These are phyloP conservation scores for Drosophila baimaii DNA, from an alignment of 1,140 invertebrate genomes.

Conservation along the genomic window DNA sequence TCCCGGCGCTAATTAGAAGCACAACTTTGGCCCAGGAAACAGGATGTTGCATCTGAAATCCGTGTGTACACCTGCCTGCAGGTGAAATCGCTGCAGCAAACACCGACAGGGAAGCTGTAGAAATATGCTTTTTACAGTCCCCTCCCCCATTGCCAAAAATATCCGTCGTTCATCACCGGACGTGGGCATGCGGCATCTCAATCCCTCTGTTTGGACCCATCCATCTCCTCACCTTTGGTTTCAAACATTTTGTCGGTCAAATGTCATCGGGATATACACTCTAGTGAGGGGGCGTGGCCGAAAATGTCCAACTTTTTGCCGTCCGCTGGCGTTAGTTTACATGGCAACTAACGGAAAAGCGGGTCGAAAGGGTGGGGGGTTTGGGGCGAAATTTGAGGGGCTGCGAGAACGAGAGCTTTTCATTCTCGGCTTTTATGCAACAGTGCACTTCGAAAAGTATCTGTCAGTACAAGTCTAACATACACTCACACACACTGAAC, in stretches of 20 bases:
- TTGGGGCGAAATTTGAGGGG: conserved; percentile 6
- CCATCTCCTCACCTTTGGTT: conserved; percentile 23
- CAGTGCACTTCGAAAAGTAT: conserved; percentile 75
- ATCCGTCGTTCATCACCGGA: not conserved
- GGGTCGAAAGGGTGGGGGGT: not conserved
- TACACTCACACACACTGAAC: conserved; percentile 5
- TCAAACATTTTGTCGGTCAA: conserved; percentile 52
- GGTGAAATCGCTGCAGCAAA: not conserved
- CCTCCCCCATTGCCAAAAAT: too few relatives aligned
- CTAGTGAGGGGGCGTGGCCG: conserved; percentile 31
- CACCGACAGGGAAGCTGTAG: not conserved
- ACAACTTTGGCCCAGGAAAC: conserved; percentile 1
- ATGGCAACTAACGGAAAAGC: conserved; percentile 35
- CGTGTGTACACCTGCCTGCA: conserved; percentile 6
- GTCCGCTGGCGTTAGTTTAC: conserved; percentile 55
- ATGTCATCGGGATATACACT: conserved; percentile 42
- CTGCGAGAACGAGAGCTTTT: conserved; percentile 53
- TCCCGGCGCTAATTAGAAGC: conserved; percentile 29
- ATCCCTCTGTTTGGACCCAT: conserved; percentile 12
- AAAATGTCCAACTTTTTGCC: conserved; percentile 41
- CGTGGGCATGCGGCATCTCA: not conserved
- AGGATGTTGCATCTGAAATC: conserved; percentile 21
- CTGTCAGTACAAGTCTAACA: conserved; percentile 40
- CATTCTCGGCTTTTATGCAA: conserved; percentile 80
- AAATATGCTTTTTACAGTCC: conserved; percentile 5